Evolutionary conservation across 2,888 invertebrate species (phyloP), one percentile per base, ranked within the genome.

Genomic region (Mamestra brassicae): DNA sequence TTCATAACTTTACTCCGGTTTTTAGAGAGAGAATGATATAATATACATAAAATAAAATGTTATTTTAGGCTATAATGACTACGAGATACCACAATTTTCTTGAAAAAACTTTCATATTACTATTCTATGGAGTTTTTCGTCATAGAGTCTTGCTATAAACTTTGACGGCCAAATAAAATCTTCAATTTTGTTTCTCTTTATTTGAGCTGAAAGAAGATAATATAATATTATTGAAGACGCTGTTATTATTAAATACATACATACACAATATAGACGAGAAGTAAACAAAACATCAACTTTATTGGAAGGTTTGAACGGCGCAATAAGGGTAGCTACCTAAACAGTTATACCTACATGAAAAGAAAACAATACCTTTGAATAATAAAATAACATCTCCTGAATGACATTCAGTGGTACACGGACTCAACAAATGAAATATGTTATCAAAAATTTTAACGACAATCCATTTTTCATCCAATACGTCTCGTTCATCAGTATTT

Each of bases 151-250:
- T 38, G 36, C 57, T 38, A 80, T 76, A 76, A 76, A 80, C 62
- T 73, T 76, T 76, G 55, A 76, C 72, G 38, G 45, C 26, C 52
- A 80, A 76, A 76, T 76, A 76, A 76, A 76, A 80, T 76, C 57
- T 80, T 63, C 74, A 80, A 76, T 76, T 80, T 76, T 63, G 74
- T 73, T 80, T 76, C 63, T 38, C 11, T 80, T 72, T 76, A 76
- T 80, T 76, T 76, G 52, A 13, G 15, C 55, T 52, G 8, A 45
- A 26, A 13, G 17, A 42, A 79, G 36, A 52, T 73, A 72, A 71
- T 79, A 63, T 63, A 52, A 80, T 63, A 79, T 55, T n/a, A 76
- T 62, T 78, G 72, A 57, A 71, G 62, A 36, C 57, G 72, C 36
- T 71, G 62, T 63, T 78, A 57, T 70, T 70, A 71, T 55, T 71